Evolutionary conservation across 2,888 invertebrate genomes (phyloP).

Genomic region (Abrostola triplasia): DNA sequence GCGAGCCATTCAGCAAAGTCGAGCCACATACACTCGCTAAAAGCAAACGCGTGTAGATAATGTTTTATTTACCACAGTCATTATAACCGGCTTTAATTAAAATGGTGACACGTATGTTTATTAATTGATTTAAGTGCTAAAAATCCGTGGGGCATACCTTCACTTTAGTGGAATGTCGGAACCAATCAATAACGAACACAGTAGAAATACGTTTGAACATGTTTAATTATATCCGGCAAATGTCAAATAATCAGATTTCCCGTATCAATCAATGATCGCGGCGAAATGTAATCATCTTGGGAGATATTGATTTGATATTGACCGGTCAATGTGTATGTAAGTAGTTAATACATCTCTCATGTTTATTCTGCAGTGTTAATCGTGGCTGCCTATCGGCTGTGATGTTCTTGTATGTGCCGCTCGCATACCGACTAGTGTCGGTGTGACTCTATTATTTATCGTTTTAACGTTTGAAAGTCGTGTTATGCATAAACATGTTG

Average conservation of each 20-base stretch:
- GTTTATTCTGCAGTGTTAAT: conserved; percentile 43
- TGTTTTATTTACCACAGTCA: conserved; percentile 37
- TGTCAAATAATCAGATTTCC: conserved; percentile 32
- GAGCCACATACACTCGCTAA: conserved; percentile 47
- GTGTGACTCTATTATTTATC: conserved; percentile 58
- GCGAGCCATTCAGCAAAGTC: conserved; percentile 29
- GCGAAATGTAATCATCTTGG: conserved; percentile 24
- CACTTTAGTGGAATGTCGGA: conserved; percentile 34
- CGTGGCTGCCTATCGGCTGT: conserved; percentile 25
- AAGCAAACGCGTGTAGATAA: conserved; percentile 51
- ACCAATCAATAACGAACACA: conserved; percentile 43
- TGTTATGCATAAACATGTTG: conserved; percentile 62
- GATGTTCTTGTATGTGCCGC: conserved; percentile 47
- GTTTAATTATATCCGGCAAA: conserved; percentile 28
- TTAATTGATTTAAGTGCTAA: conserved; percentile 37
- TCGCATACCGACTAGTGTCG: conserved; percentile 59
- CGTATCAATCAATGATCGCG: conserved; percentile 27
- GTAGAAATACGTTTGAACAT: conserved; percentile 27
- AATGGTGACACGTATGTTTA: conserved; percentile 36
- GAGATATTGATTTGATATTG: conserved; percentile 27
- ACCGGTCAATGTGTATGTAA: conserved; percentile 22
- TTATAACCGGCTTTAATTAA: conserved; percentile 42
- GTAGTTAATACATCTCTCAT: conserved; percentile 42
- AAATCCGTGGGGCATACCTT: conserved; percentile 37
- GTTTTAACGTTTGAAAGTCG: conserved; percentile 63